These are phyloP conservation scores for Pyrocephalus nanus DNA, from an alignment of 2,797 vertebrate genomes.

Conservation along the genomic window DNA sequence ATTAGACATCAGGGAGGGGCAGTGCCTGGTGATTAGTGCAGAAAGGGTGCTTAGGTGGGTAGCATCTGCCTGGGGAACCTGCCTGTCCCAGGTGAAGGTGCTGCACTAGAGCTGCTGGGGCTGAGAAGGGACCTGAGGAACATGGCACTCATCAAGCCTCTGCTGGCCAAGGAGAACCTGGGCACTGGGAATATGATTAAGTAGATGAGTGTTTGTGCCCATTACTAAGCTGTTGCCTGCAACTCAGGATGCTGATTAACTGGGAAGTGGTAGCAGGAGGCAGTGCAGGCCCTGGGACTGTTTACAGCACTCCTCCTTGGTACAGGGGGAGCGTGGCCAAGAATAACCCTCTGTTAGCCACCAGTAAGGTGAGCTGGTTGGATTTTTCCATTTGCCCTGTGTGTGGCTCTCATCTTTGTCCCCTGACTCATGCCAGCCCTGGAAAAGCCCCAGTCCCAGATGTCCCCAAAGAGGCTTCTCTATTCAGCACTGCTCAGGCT, in stretches of 20 bases:
- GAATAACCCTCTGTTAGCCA: constrained; percentile 22
- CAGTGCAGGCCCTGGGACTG: background rate
- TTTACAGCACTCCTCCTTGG: constrained; percentile 4
- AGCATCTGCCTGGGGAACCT: background rate
- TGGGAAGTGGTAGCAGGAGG: background rate
- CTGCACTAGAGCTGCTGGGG: background rate
- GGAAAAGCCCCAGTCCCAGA: background rate
- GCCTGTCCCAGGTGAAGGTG: background rate
- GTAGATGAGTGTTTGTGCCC: background rate
- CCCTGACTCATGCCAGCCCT: background rate
- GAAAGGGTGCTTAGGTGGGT: background rate
- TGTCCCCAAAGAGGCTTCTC: background rate
- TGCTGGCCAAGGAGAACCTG: background rate
- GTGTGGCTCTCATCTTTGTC: background rate
- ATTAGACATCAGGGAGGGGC: background rate
- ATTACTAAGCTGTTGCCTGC: background rate
- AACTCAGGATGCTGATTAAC: background rate
- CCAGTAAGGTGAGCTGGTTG: constrained; percentile 4
- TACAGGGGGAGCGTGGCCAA: background rate
- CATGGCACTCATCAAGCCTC: accelerated
- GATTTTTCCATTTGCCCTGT: constrained; percentile 59
- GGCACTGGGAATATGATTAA: background rate
- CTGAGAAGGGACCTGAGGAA: background rate
- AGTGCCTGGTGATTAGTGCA: background rate
- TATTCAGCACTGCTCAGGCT: background rate